These are phyloP conservation scores for Callospermophilus lateralis DNA, from an alignment of 2,113 vertebrate species.

Conservation along the genomic window DNA sequence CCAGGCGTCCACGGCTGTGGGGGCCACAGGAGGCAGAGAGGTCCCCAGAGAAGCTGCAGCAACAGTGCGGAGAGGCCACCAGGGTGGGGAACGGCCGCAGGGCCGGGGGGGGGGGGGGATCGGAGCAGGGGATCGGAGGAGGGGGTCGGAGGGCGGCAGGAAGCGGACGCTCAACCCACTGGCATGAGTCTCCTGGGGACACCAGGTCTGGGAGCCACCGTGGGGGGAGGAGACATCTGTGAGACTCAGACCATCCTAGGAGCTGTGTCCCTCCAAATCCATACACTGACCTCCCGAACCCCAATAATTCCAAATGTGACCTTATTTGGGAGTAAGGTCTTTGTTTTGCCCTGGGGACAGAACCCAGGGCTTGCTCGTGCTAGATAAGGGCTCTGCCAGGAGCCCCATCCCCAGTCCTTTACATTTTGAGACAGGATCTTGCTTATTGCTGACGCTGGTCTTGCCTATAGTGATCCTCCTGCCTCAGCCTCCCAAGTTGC, in stretches of 20 bases:
- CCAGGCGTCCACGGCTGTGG: too few relatives aligned
- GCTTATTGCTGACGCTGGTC: neutral
- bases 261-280: neutral
- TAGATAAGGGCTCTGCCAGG: neutral
- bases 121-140: too few relatives aligned
- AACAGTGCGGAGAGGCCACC: fast-evolving
- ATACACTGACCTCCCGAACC: neutral
- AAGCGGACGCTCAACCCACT: neutral
- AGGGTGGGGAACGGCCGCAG: fast-evolving
- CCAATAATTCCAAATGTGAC: neutral
- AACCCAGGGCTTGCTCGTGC: neutral
- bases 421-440: neutral
- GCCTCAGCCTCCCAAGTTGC: neutral
- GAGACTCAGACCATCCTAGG: too few relatives aligned
- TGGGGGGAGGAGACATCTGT: fast-evolving
- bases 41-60: fast-evolving
- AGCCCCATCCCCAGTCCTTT: neutral
- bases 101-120: neutral
- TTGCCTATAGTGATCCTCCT: neutral
- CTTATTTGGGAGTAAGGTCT: neutral
- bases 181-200: neutral
- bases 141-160: neutral
- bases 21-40: neutral
- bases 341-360: neutral
- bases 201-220: neutral